Percentiles rank a stretch among this genome's conserved stretches.
These are phyloP conservation scores for Poeciliopsis turneri DNA, from an alignment of 2,797 vertebrate species.

Conservation along the genomic window DNA sequence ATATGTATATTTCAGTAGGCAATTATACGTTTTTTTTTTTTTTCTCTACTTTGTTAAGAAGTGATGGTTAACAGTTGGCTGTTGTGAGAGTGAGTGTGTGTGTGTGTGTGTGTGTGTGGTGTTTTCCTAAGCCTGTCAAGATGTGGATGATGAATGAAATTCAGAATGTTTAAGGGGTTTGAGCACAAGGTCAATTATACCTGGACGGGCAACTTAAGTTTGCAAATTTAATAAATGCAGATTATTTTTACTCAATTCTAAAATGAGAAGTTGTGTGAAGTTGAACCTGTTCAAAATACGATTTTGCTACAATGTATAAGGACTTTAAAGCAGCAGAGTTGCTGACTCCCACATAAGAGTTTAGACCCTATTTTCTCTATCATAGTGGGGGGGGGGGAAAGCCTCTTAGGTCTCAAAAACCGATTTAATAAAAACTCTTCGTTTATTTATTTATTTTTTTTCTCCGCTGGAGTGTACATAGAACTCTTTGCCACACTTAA, in stretches of 20 bases:
- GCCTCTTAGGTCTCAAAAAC: constrained; percentile 73
- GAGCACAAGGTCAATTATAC: not conserved
- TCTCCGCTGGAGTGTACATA: constrained; percentile 40
- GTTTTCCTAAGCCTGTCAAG: constrained; percentile 13
- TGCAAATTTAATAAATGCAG: constrained; percentile 11
- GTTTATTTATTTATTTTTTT: constrained; percentile 21
- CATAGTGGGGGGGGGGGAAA: constrained; percentile 48
- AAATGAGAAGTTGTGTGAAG: constrained; percentile 27
- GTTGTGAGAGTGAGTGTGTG: constrained; percentile 13
- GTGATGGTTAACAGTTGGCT: constrained; percentile 32
- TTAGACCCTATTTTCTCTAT: constrained; percentile 61
- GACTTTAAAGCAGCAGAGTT: constrained; percentile 64
- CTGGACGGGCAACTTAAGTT: not conserved
- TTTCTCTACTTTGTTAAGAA: constrained; percentile 63
- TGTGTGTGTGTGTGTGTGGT: constrained; percentile 9
- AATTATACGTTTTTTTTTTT: constrained; percentile 53
- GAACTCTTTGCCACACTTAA: constrained; percentile 58
- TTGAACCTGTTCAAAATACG: constrained; percentile 48
- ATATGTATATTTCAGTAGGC: constrained; percentile 50
- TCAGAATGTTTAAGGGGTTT: constrained; percentile 1
- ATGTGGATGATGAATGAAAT: constrained; percentile 11
- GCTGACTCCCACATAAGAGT: constrained; percentile 68
- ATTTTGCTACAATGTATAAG: constrained; percentile 51
- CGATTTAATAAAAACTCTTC: constrained; percentile 69
- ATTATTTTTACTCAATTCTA: constrained; percentile 19